Evolutionary conservation across 1,140 invertebrate species (phyloP), one percentile per base, ranked within the genome.

Genomic region (Heliconius congener): DNA sequence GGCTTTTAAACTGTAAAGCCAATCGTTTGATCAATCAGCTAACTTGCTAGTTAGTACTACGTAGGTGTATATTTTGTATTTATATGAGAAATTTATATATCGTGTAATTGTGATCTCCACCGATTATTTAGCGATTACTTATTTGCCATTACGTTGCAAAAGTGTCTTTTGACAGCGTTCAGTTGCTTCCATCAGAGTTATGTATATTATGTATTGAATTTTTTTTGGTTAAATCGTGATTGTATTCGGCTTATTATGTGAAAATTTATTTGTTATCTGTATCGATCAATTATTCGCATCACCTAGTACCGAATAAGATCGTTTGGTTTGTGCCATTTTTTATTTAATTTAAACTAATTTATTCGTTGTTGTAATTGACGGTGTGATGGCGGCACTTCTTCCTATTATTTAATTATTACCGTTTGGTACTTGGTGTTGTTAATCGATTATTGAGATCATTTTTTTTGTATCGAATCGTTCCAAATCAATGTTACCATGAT

Each of bases 81-180:
- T 93, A 94, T 94, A 92, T 91, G 55, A 71, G 74, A 88, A 91
- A 91, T 88, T 85, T 89, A 57, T 91, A 90, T 93, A 89, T 93
- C 88, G 91, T 93, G 91, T 94, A 93, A 93, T 92, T 93, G 91
- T 94, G 93, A 94, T 94, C 93, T 94, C 93, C 92, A 94, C 93
- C 93, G 92, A 94, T 93, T 94, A 92, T 91, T 93, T 93, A 94
- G 90, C 90, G 91, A 91, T 92, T 90, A 93, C 86, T 91, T 90
- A 86, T 90, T 91, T 94, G 93, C 93, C 93, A 94, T 94, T 93
- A 86, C 86, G 90, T 93, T 92, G 92, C 90, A 90, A 86, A 90
- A 87, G 90, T 55, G 82, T 84, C 84, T 91, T 90, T 88, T 92
- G 88, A 89, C 86, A 86, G 90, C 88, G 82, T 84, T 88, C 88